phyloP scores from a whole-genome alignment of 2,888 invertebrate species.

The Ophonus ardosiacus region DNA sequence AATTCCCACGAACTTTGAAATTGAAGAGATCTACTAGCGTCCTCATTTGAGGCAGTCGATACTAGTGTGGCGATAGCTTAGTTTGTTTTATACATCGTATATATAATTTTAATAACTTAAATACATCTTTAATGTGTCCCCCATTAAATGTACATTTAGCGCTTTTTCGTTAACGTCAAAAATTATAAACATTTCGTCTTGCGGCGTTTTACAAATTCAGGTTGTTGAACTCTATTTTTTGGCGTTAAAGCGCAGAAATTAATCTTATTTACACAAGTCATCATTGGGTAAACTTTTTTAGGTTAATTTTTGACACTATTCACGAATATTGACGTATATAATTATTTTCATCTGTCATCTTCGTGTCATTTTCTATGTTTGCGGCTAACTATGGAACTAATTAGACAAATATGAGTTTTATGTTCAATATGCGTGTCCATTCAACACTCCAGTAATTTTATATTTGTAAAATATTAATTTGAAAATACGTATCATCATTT shows the following conservation, averaged over 20 bases:
- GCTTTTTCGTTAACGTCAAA: constrained; percentile 35
- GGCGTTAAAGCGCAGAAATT: not conserved
- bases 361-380: not conserved
- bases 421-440: not conserved
- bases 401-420: not conserved
- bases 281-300: constrained; percentile 39
- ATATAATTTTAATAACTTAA: constrained; percentile 45
- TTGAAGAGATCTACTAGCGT: not conserved
- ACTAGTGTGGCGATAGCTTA: constrained; percentile 14
- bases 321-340: not conserved
- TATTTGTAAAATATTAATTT: not conserved
- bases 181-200: constrained; percentile 20
- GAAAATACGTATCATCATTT: not conserved
- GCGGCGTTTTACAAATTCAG: constrained; percentile 10
- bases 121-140: constrained; percentile 11
- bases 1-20: constrained; percentile 25
- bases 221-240: constrained; percentile 48
- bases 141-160: constrained; percentile 26
- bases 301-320: constrained; percentile 58
- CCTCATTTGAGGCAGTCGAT: constrained; percentile 28
- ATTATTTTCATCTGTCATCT: constrained; percentile 33
- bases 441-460: not conserved
- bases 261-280: constrained; percentile 31
- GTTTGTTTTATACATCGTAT: constrained; percentile 31
- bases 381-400: not conserved